Base-by-base conservation (phyloP, 2,888 invertebrate species). In the Chelonus formosanus region DNA sequence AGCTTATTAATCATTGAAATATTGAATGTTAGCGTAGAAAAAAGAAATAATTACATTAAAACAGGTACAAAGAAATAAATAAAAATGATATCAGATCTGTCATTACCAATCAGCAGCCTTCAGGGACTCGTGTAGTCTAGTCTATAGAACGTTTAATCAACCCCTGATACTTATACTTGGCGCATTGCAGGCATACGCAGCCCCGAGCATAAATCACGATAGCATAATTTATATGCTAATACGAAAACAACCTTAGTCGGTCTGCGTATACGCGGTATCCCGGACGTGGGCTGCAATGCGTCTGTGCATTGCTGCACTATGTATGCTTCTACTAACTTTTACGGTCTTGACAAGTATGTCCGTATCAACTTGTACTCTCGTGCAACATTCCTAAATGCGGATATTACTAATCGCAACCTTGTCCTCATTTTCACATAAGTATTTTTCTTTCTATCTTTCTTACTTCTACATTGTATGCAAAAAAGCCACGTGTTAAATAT, bases 141-240 rank as follows among this genome's bases (percentile, higher is more conserved):
- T 20, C 20, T 20, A 20, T 58, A 68, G 59, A 57, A 68, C 73
- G 71, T 79, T 77, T 75, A 78, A 79, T 78, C 78, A 72, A 70
- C 74, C 70, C 62, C 65, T 53, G 63, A 69, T 69, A 69, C 70
- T 70, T 62, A 68, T 70, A 61, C 65, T 44, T 62, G 58, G 71
- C 70, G 66, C 68, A 65, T 50, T 67, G 44, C 59, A 50, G 34
- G 65, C 59, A 62, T 50, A 56, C 34, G 43, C 65, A 59, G 73
- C 71, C 71, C 45, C 59, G 65, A 69, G 73, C 79, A 79, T 82
- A 82, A 82, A 82, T 82, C 81, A 81, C 78, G 81, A 78, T 80
- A 79, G 75, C 78, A 80, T 82, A 81, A 82, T 82, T 82, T 82
- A 81, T 81, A 81, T 81, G 82, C 80, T 81, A 82, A 82, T 82